Conservation (phyloP, 2,888 invertebrate species). For the Drosophila setosimentum region DNA sequence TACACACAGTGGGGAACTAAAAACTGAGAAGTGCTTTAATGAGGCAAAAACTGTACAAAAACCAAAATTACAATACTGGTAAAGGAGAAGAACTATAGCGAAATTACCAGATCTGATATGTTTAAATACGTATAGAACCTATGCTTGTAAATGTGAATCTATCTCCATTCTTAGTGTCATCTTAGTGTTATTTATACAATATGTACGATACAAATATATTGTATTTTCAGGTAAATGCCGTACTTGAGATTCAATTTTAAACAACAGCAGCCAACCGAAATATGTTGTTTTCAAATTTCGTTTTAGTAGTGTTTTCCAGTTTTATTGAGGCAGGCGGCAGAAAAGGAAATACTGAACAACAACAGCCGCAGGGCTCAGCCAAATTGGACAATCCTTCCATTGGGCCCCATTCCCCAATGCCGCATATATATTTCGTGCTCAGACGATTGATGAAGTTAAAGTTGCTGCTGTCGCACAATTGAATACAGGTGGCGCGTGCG, state of each 20-base stretch:
- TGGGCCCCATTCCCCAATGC: neutral
- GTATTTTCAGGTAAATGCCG: neutral
- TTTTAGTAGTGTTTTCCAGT: conserved; percentile 28
- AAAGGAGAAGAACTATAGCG: neutral
- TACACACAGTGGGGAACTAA: no score
- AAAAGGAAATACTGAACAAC: conserved; percentile 35
- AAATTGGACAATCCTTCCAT: conserved; percentile 29
- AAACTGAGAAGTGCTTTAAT: neutral
- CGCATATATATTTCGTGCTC: conserved; percentile 41
- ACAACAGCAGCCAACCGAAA: neutral
- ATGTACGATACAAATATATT: neutral
- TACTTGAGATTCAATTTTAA: neutral
- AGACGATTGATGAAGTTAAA: conserved; percentile 64
- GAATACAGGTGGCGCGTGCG: conserved; percentile 64
- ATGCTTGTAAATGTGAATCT: neutral
- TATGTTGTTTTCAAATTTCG: conserved; percentile 4
- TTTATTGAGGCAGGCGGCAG: conserved; percentile 14
- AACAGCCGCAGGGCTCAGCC: conserved; percentile 8
- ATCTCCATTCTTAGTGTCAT: neutral
- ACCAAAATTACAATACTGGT: neutral
- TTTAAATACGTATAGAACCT: neutral
- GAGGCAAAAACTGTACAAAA: neutral
- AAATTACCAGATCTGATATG: neutral
- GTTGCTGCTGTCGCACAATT: conserved; percentile 46
- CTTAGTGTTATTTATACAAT: no score